These are phyloP conservation scores for Yponomeuta plumbellus DNA, from an alignment of 2,888 invertebrate genomes.

Conservation along the genomic window DNA sequence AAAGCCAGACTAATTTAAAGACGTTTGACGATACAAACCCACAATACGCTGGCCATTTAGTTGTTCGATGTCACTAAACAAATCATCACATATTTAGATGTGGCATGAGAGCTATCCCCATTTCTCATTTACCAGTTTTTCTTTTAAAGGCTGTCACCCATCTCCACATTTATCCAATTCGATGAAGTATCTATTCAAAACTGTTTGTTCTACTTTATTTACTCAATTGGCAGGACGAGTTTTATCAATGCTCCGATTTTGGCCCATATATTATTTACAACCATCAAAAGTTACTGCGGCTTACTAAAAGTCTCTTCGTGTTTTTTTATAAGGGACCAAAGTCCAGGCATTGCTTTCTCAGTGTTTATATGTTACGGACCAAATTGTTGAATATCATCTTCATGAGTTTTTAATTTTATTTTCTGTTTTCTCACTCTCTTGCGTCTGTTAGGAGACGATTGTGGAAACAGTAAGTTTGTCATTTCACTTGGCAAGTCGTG, in stretches of 20 bases:
- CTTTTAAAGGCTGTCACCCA: conserved; percentile 21
- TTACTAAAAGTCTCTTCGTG: too few relatives aligned
- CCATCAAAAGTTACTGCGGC: background rate
- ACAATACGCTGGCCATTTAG: background rate
- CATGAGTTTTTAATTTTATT: conserved; percentile 48
- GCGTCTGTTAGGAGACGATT: conserved; percentile 76
- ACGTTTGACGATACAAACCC: conserved; percentile 2
- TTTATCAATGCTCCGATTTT: background rate
- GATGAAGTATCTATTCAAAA: conserved; percentile 10
- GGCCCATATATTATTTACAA: background rate
- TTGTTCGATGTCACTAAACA: background rate
- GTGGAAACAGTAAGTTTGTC: conserved; percentile 74
- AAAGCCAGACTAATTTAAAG: background rate
- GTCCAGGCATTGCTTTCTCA: background rate
- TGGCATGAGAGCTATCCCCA: conserved; percentile 36
- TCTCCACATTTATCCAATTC: background rate
- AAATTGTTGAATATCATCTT: conserved; percentile 5
- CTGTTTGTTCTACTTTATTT: conserved; percentile 30
- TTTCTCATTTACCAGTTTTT: conserved; percentile 24
- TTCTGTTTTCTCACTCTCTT: conserved; percentile 64
- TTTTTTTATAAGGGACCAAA: background rate
- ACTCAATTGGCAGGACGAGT: conserved; percentile 41
- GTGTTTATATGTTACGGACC: background rate
- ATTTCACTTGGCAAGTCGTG: conserved; percentile 65
- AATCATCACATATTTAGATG: conserved; percentile 20